Evolutionary conservation across 2,888 invertebrate species (phyloP), one percentile per base, ranked within the genome.

Genomic region (Hofmannophila pseudospretella): DNA sequence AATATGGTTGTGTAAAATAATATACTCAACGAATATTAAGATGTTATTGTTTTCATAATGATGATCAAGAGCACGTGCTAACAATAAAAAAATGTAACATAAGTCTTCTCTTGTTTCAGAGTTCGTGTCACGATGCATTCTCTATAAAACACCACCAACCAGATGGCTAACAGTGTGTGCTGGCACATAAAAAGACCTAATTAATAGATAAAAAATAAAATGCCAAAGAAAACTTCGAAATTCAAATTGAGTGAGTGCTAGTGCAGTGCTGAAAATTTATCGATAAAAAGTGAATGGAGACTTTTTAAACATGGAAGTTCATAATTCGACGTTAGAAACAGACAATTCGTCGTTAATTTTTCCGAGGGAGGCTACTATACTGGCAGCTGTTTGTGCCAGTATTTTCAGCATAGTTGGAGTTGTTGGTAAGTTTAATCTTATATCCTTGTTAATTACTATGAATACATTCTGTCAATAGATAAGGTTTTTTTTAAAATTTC

Each of bases 361-460:
- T 68, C 93, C 95, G 11, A 88, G 91, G 50, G 90, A 90, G 47
- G 92, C 93, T 31, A 94, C 95, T 20, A 88, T 94, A 54, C 85
- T 93, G 60, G 96, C 95, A 10, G 94, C 94, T 16, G 87, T 89
- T 38, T 94, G 94, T 69, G 95, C 95, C 23, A 91, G 94, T 54
- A 67, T 94, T 37, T 95, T 96, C 80, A 92, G 93, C 63, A 74
- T 93, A 38, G 86, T 95, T 29, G 96, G 96, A 42, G 90, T 95
- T 42, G 80, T 93, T 41, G 96, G 95, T 95, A 84, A 89, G 89
- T 76, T 36, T 38, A 5, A n/a, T n/a, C n/a, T n/a, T n/a, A n/a
- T n/a, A n/a, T n/a, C n/a, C n/a, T n/a, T n/a, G n/a, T n/a, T n/a
- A n/a, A n/a, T n/a, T n/a, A n/a, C n/a, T n/a, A n/a, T n/a, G n/a